Evolutionary conservation across 2,797 vertebrate genomes (phyloP), one percentile per base, ranked within the genome.

Genomic region (Pantherophis vulpinus): DNA sequence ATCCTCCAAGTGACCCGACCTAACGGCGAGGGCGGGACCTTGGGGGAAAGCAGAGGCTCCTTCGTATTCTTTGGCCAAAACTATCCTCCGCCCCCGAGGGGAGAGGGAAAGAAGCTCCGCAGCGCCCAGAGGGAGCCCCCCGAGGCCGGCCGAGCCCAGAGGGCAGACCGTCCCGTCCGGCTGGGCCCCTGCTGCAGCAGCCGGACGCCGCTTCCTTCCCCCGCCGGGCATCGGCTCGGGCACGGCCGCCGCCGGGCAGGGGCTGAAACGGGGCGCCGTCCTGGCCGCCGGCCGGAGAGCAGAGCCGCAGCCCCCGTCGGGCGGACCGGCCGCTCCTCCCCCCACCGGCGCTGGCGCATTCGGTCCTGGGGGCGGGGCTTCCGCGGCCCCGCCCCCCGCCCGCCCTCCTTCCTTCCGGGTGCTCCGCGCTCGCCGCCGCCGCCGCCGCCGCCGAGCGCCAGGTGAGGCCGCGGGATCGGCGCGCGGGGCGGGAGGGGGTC

Each of bases 341-440:
- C 25, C n/a, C n/a, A 2, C 37, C 56, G 56, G 23, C 37, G 42
- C 27, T 9, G 2, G 25, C 55, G 59, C 51, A 20, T 23, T 13
- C n/a, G 58, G 20, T n/a, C 14, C 54, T 16, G 86, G 29, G 51
- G 51, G 47, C 51, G 86, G 51, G 29, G 18, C 29, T 29, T 27
- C 11, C 9, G 6, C 37, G 11, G 37, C 20, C 18, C 18, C 42
- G 32, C 23, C 12, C 37, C 18, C 18, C 42, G 11, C 93, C 94
- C 86, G 94, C 66, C 47, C 58, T 87, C 93, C 94, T 74, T 94
- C 66, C 47, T 60, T 87, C 32, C 59, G 56, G 70, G 70, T 74
- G 5, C 42, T 25, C 47, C 87, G 58, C 32, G 32, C 51, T 61
- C 58, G n/a, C 13, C 13, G 37, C 32, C 59, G 47, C 18, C 8